phyloP scores from a whole-genome alignment of 2,888 invertebrate genomes.

The Campoplex nolae region DNA sequence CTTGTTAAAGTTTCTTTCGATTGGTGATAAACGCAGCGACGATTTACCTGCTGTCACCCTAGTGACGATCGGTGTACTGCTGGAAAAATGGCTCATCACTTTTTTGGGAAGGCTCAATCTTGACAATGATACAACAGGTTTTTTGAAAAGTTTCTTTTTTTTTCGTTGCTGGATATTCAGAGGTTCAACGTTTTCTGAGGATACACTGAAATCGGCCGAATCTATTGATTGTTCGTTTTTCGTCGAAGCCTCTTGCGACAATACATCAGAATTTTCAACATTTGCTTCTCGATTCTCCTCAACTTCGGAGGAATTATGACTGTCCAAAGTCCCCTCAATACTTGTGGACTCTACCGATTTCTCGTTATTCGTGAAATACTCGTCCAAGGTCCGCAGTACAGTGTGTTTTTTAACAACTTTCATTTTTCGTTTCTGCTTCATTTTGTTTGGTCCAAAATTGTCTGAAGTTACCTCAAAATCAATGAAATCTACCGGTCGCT shows the following conservation, averaged over 20 bases:
- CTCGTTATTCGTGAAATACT: background rate
- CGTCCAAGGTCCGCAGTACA: background rate
- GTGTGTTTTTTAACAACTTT: background rate
- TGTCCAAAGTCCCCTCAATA: background rate
- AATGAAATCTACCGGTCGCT: background rate
- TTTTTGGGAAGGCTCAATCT: slow-evolving; percentile 14
- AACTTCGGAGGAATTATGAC: background rate
- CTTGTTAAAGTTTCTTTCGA: slow-evolving; percentile 39
- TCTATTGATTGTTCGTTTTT: background rate
- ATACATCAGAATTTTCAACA: background rate
- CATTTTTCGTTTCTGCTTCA: background rate
- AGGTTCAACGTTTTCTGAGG: background rate
- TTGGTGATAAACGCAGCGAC: slow-evolving; percentile 71
- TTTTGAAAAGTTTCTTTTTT: slow-evolving; percentile 10
- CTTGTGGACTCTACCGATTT: background rate
- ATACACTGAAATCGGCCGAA: background rate
- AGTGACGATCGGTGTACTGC: slow-evolving; percentile 73
- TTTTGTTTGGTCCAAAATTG: background rate
- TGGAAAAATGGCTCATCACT: slow-evolving; percentile 53
- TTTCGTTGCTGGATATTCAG: background rate
- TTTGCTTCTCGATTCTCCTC: background rate
- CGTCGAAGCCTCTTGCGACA: background rate
- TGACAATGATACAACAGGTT: slow-evolving; percentile 36
- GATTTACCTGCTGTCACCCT: slow-evolving; percentile 11
- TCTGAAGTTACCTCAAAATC: background rate